phyloP scores from a whole-genome alignment of 2,113 vertebrate species.

The Neofelis nebulosa region DNA sequence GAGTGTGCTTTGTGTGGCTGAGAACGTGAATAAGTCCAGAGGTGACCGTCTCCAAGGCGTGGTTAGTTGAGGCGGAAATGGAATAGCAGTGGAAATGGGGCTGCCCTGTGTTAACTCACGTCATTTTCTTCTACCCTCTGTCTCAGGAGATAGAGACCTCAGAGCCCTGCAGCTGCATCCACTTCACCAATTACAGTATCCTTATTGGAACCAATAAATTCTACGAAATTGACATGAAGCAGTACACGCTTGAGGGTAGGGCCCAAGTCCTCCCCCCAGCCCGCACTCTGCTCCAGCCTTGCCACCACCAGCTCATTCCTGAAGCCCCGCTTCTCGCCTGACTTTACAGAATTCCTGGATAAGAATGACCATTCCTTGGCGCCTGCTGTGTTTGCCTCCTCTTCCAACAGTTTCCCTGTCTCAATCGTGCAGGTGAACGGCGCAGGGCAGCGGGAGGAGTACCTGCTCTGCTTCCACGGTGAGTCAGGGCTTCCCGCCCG shows the following conservation, averaged over 20 bases:
- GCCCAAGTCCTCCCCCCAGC: neutral
- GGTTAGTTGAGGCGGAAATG: neutral
- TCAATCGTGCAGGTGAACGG: conserved; percentile 96
- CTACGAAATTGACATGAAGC: conserved; percentile 99
- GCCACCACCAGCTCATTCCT: neutral
- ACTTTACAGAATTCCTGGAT: conserved; percentile 94
- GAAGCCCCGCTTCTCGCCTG: neutral
- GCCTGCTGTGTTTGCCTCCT: conserved; percentile 94
- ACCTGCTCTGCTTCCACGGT: conserved; percentile 99
- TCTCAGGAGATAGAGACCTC: conserved; percentile 97
- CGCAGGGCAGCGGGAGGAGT: conserved; percentile 95
- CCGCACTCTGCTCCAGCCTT: neutral
- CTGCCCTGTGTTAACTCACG: neutral
- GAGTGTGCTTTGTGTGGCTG: neutral
- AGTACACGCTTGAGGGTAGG: conserved; percentile 97
- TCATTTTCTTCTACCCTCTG: neutral
- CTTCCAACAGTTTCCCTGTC: conserved; percentile 96
- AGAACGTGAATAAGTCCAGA: neutral
- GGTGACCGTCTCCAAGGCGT: rapidly evolving
- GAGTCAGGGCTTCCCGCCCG: neutral
- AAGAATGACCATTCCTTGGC: conserved; percentile 97
- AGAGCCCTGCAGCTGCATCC: conserved; percentile 98
- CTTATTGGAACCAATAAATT: conserved; percentile 99
- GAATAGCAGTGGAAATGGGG: rapidly evolving
- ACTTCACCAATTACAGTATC: conserved; percentile 98